Conservation (phyloP, 2,797 vertebrate species). For the Helostoma temminkii region DNA sequence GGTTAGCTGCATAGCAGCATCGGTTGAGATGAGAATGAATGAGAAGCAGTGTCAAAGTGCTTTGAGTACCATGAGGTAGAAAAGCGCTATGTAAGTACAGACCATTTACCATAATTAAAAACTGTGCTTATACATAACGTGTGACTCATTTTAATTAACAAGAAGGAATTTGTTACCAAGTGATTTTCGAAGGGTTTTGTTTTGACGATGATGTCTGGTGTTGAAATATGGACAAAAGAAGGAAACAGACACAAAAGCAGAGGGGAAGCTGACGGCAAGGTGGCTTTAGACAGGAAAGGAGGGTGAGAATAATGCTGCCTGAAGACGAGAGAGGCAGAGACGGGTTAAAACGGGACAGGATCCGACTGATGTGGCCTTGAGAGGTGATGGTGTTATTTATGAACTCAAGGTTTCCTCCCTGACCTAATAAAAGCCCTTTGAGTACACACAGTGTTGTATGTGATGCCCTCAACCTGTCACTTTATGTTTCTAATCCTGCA, state of each 20-base stretch:
- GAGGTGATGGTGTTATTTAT: neutral
- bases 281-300: constrained; percentile 5
- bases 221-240: neutral
- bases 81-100: too few species aligned
- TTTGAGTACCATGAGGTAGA: too few species aligned
- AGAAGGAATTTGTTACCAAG: neutral
- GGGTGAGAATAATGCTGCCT: neutral
- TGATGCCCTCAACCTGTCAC: neutral
- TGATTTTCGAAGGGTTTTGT: neutral
- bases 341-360: neutral
- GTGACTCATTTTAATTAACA: neutral
- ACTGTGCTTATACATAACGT: neutral
- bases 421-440: neutral
- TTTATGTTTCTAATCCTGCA: neutral
- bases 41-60: too few species aligned
- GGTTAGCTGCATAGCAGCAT: too few species aligned
- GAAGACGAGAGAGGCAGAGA: neutral
- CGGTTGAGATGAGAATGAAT: too few species aligned
- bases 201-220: neutral
- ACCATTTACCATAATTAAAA: too few species aligned
- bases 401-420: neutral
- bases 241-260: neutral
- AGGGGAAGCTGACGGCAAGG: constrained; percentile 14
- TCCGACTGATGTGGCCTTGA: neutral
- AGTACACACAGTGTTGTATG: neutral